Evolutionary conservation across 37 sponge, comb jelly and placozoan genomes (phyloP).

Genomic region (Tethya wilhelma): DNA sequence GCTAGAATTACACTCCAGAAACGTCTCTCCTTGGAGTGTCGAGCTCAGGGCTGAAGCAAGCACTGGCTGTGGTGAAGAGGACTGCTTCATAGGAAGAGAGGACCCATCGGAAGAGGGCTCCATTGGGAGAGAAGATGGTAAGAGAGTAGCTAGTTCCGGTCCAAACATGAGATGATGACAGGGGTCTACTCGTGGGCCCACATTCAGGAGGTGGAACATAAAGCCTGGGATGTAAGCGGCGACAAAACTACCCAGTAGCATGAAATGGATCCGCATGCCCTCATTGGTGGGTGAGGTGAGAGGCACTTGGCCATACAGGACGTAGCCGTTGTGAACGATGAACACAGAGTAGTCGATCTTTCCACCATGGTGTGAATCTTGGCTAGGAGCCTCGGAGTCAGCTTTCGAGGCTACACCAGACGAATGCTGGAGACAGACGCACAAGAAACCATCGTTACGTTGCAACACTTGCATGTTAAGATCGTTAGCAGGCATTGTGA

Average conservation of each 20-base stretch:
- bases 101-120: background rate
- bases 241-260: slow-evolving; percentile 54
- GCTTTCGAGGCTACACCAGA: background rate
- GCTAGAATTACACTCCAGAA: slow-evolving; percentile 34
- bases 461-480: slow-evolving; percentile 62
- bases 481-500: slow-evolving; percentile 36
- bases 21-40: slow-evolving; percentile 11
- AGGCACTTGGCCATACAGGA: slow-evolving; percentile 46
- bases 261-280: slow-evolving; percentile 43
- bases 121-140: too few relatives aligned
- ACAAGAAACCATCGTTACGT: slow-evolving; percentile 57
- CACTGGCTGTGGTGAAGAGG: background rate
- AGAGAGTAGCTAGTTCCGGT: background rate
- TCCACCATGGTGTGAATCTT: background rate
- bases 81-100: too few relatives aligned
- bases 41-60: slow-evolving; percentile 7
- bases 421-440: slow-evolving; percentile 64
- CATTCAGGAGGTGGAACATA: slow-evolving; percentile 66
- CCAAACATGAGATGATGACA: slow-evolving; percentile 72
- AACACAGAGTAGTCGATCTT: slow-evolving; percentile 66
- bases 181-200: slow-evolving; percentile 58
- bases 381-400: background rate
- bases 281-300: slow-evolving; percentile 7
- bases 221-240: slow-evolving; percentile 58
- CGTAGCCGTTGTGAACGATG: slow-evolving; percentile 71